Conservation (phyloP, 2,888 invertebrate genomes). For the Nebria salina region DNA sequence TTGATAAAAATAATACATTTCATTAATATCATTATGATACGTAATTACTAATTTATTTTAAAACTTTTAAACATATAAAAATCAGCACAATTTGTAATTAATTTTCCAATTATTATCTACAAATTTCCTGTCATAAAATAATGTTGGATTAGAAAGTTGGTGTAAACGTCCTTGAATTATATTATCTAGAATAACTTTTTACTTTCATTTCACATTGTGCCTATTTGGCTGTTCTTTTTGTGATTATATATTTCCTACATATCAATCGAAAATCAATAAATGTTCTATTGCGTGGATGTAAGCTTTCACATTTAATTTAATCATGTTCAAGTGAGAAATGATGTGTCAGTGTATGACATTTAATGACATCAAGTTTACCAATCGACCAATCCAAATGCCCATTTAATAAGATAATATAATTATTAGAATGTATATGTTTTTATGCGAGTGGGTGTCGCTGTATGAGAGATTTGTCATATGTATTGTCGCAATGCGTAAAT, state of each 20-base stretch:
- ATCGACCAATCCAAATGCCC: neutral
- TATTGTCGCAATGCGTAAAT: no score
- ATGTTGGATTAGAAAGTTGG: neutral
- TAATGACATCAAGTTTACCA: neutral
- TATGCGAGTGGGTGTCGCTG: no score
- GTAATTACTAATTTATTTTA: no score
- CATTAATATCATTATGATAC: no score
- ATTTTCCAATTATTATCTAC: neutral
- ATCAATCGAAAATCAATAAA: neutral
- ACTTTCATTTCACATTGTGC: neutral
- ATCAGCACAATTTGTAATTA: neutral
- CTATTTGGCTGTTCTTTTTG: neutral
- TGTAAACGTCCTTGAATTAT: neutral
- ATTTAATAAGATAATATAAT: no score
- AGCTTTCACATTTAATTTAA: conserved; percentile 1
- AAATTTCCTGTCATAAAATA: neutral
- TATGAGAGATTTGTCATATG: no score
- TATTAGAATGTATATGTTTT: no score
- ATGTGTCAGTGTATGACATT: neutral
- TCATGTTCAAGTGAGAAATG: neutral
- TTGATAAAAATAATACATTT: no score
- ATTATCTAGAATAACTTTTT: neutral
- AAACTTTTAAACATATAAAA: no score
- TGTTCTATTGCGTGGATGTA: neutral
- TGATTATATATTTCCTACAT: neutral